Evolutionary conservation across 1,140 invertebrate species (phyloP).

Genomic region (Caerostris extrusa): DNA sequence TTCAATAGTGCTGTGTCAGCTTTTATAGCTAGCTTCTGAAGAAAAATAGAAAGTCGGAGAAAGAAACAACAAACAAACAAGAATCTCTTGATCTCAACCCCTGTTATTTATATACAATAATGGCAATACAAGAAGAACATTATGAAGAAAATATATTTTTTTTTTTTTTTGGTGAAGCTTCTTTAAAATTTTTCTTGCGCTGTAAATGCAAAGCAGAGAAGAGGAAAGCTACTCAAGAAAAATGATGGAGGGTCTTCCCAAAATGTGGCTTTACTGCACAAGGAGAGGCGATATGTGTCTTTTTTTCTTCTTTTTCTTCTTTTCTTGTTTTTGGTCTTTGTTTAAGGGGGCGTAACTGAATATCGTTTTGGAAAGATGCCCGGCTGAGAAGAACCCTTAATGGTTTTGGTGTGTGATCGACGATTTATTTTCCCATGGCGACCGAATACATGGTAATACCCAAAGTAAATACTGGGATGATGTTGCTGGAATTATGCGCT

Average conservation of each 20-base stretch:
- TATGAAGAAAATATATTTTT: too few relatives aligned
- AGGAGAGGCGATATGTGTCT: not conserved
- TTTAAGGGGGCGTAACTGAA: slow-evolving; percentile 20
- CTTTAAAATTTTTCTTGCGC: not conserved
- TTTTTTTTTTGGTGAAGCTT: too few relatives aligned
- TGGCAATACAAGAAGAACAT: too few relatives aligned
- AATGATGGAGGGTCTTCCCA: not conserved
- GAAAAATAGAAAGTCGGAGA: too few relatives aligned
- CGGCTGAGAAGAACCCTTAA: not conserved
- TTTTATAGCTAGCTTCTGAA: too few relatives aligned
- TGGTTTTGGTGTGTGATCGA: not conserved
- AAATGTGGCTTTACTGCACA: not conserved
- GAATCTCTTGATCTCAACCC: too few relatives aligned
- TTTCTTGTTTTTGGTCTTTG: not conserved
- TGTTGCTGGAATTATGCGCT: not conserved
- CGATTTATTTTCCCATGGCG: not conserved
- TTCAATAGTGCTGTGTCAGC: too few relatives aligned
- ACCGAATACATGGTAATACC: not conserved
- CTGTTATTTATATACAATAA: too few relatives aligned
- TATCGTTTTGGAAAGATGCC: slow-evolving; percentile 18
- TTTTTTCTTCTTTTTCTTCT: not conserved
- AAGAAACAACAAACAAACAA: too few relatives aligned
- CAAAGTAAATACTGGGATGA: not conserved
- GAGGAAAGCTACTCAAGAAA: not conserved
- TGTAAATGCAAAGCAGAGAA: not conserved